Percentiles rank a stretch among this genome's conserved stretches.
Conservation (phyloP, 1,140 invertebrate genomes). For the Drosophila subobscura region DNA sequence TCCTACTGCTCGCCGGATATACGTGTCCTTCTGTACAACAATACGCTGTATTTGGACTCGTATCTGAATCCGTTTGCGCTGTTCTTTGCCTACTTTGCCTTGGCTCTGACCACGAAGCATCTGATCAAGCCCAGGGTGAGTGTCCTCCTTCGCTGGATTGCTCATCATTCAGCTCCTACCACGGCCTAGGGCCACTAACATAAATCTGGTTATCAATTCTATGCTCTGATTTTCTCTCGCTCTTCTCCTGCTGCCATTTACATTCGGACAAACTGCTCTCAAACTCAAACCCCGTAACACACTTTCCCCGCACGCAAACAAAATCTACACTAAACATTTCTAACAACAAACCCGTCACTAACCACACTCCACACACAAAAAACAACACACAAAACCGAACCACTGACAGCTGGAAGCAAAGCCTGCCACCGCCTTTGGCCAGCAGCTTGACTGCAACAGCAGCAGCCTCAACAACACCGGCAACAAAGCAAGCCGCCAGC, state of each 20-base stretch:
- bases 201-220: slow-evolving; percentile 5
- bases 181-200: slow-evolving; percentile 36
- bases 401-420: slow-evolving; percentile 63
- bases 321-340: slow-evolving; percentile 32
- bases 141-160: slow-evolving; percentile 1
- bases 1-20: slow-evolving; percentile 86
- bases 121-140: slow-evolving; percentile 88
- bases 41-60: slow-evolving; percentile 87
- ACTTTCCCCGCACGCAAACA: slow-evolving; percentile 28
- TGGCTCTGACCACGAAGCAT: slow-evolving; percentile 89
- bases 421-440: slow-evolving; percentile 73
- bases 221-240: slow-evolving; percentile 50
- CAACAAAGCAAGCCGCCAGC: slow-evolving; percentile 77
- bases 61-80: slow-evolving; percentile 91
- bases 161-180: not conserved
- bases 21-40: slow-evolving; percentile 86
- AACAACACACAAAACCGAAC: slow-evolving; percentile 20
- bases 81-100: slow-evolving; percentile 89
- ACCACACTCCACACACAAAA: slow-evolving; percentile 29
- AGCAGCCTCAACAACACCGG: slow-evolving; percentile 57
- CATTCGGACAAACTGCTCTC: slow-evolving; percentile 32
- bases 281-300: slow-evolving; percentile 35
- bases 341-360: slow-evolving; percentile 44
- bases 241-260: slow-evolving; percentile 55
- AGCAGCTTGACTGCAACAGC: slow-evolving; percentile 80